These are phyloP conservation scores for Bombyx mandarina DNA, from an alignment of 1,140 invertebrate genomes.

Conservation along the genomic window DNA sequence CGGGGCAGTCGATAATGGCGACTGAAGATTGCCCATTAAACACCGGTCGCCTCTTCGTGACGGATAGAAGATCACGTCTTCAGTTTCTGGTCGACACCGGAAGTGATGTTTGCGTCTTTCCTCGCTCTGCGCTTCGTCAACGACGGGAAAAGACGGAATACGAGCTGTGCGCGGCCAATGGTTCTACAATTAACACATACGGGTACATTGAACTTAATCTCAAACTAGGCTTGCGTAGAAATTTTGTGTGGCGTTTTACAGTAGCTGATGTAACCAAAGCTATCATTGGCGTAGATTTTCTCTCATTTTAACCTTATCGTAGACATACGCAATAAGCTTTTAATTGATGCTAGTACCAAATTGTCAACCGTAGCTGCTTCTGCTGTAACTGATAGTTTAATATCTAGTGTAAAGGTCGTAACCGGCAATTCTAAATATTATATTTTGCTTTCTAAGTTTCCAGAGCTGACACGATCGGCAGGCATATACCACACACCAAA, in stretches of 20 bases:
- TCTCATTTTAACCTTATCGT: slow-evolving; percentile 30
- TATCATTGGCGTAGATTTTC: slow-evolving; percentile 49
- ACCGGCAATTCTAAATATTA: not conserved
- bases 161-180: slow-evolving; percentile 19
- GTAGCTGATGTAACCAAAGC: slow-evolving; percentile 28
- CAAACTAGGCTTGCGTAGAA: slow-evolving; percentile 19
- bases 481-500: not conserved
- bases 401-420: slow-evolving; percentile 4
- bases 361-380: no score
- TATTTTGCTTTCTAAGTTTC: not conserved
- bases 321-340: slow-evolving; percentile 18
- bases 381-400: no score
- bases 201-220: slow-evolving; percentile 13
- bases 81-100: slow-evolving; percentile 7
- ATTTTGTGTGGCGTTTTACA: slow-evolving; percentile 21
- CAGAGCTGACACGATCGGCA: not conserved
- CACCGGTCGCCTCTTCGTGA: slow-evolving; percentile 9
- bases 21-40: slow-evolving; percentile 6
- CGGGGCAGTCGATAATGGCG: no score
- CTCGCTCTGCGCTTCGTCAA: not conserved
- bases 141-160: slow-evolving; percentile 11
- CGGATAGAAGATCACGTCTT: not conserved
- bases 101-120: slow-evolving; percentile 8
- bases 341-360: slow-evolving; percentile 18
- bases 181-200: slow-evolving; percentile 16